These are phyloP conservation scores for Amphimedon queenslandica DNA, from an alignment of 37 sponge, comb jelly and placozoan species.

Conservation along the genomic window DNA sequence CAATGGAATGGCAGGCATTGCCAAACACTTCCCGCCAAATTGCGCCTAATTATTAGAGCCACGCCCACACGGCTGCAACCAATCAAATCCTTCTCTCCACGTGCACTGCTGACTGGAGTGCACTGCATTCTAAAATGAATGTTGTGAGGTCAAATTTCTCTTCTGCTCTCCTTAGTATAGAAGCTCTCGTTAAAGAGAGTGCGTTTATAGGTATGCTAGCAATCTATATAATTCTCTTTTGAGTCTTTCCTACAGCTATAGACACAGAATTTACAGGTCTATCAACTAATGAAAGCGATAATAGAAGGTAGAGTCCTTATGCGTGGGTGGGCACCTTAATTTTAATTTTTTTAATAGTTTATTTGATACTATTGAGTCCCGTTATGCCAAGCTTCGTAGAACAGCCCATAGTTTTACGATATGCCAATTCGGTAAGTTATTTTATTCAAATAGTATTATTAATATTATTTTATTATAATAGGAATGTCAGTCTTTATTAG, in stretches of 20 bases:
- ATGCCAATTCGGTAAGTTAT: constrained; percentile 60
- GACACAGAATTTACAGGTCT: constrained; percentile 83
- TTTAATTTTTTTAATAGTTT: constrained; percentile 27
- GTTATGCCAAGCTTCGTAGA: constrained; percentile 54
- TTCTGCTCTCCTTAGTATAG: constrained; percentile 22
- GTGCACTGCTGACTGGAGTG: too few species aligned
- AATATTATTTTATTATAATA: background rate
- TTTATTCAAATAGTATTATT: too few species aligned
- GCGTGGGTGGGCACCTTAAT: too few species aligned
- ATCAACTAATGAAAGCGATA: constrained; percentile 3
- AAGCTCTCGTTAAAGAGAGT: constrained; percentile 33
- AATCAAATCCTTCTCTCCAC: background rate
- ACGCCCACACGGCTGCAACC: background rate
- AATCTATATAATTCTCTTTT: background rate
- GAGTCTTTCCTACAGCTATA: constrained; percentile 30
- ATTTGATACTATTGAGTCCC: constrained; percentile 56
- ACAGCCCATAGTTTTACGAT: constrained; percentile 52
- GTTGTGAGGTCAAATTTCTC: constrained; percentile 55
- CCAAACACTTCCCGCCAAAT: background rate
- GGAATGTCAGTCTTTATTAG: constrained; percentile 59
- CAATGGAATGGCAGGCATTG: constrained; percentile 50
- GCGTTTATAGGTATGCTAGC: constrained; percentile 48
- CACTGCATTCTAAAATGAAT: constrained; percentile 32
- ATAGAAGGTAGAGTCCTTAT: too few species aligned
- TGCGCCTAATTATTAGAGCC: background rate